These are phyloP conservation scores for Portevinia maculata DNA, from an alignment of 2,888 invertebrate genomes.

Conservation along the genomic window DNA sequence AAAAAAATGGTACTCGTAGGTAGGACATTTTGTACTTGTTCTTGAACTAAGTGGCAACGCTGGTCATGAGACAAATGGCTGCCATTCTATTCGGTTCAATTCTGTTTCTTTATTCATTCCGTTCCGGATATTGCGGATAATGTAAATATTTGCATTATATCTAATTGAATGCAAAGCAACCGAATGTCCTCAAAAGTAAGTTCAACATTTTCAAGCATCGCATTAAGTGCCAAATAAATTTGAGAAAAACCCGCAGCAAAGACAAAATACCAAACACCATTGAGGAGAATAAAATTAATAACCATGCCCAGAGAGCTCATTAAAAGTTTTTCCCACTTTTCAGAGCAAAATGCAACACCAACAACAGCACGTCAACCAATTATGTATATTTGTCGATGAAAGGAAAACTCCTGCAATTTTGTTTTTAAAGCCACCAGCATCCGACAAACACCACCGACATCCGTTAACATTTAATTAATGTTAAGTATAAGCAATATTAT, in stretches of 20 bases:
- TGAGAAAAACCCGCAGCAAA: background rate
- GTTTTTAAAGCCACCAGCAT: background rate
- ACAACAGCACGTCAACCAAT: slow-evolving; percentile 33
- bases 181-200: background rate
- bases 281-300: slow-evolving; percentile 8
- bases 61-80: too few relatives aligned
- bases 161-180: background rate
- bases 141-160: background rate
- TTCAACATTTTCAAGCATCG: background rate
- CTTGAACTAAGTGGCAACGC: too few relatives aligned
- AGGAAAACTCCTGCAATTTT: background rate
- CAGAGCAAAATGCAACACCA: slow-evolving; percentile 28
- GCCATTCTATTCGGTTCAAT: too few relatives aligned
- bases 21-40: too few relatives aligned
- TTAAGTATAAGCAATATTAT: slow-evolving; percentile 54
- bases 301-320: slow-evolving; percentile 29
- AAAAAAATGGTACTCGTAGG: too few relatives aligned
- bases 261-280: background rate
- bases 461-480: slow-evolving; percentile 33
- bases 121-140: too few relatives aligned
- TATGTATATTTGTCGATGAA: slow-evolving; percentile 10
- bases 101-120: too few relatives aligned
- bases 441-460: background rate
- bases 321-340: slow-evolving; percentile 37
- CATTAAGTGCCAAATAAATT: slow-evolving; percentile 16